A percentile compares a stretch with the other conserved stretches of the same genome.
Evolutionary conservation across 2,113 vertebrate genomes (phyloP).

Genomic region (Myanophis thanlyinensis): DNA sequence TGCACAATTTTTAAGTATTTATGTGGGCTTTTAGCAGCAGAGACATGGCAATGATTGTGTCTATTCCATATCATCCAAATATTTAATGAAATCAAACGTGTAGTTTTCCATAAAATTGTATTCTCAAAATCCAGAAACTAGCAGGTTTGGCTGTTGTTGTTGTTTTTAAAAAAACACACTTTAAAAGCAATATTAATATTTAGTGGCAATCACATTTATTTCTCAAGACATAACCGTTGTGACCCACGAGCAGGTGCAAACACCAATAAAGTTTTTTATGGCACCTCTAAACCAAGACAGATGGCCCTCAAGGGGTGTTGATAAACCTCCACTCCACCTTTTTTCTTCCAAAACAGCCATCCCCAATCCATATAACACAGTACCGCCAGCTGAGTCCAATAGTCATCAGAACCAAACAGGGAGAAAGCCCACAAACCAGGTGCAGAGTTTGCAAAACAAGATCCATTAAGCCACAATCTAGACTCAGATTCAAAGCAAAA

Average conservation of each 20-base stretch:
- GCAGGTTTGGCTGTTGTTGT: not conserved
- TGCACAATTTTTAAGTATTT: not conserved
- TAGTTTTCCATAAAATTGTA: not conserved
- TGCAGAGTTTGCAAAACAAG: not conserved
- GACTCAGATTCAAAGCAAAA: not conserved
- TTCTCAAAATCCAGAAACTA: not conserved
- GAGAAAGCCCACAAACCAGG: not conserved
- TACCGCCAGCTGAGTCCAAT: not conserved
- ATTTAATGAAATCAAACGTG: not conserved
- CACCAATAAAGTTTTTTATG: not conserved
- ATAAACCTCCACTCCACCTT: not conserved
- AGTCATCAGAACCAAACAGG: not conserved
- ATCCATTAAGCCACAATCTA: not conserved
- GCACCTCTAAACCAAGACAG: not conserved
- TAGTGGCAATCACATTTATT: not conserved
- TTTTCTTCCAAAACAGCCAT: not conserved
- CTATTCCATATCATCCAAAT: not conserved
- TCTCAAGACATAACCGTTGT: not conserved
- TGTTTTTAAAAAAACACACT: not conserved
- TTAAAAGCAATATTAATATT: slow-evolving; percentile 3
- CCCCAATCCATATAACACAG: not conserved
- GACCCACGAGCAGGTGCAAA: not conserved
- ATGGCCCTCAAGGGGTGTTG: not conserved
- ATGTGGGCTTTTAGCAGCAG: not conserved
- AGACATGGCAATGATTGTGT: not conserved